phyloP scores from a whole-genome alignment of 2,113 vertebrate genomes.

The Lepus timidus region DNA sequence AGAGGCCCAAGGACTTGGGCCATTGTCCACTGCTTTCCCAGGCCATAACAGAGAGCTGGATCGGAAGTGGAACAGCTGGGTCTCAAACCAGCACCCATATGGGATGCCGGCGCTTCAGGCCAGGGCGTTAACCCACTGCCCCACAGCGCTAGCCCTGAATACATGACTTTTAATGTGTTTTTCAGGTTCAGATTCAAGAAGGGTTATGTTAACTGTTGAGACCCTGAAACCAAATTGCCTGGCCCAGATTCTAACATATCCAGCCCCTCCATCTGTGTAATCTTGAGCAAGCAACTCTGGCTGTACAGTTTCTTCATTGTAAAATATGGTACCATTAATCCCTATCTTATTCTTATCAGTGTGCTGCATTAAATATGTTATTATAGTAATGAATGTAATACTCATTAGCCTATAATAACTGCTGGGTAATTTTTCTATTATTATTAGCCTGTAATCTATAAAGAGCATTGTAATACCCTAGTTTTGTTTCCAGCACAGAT shows the following conservation, averaged over 20 bases:
- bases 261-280: not conserved
- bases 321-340: not conserved
- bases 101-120: too few species aligned
- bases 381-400: not conserved
- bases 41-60: too few species aligned
- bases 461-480: not conserved
- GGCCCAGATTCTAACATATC: not conserved
- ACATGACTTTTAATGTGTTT: not conserved
- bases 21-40: too few species aligned
- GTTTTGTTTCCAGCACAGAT: not conserved
- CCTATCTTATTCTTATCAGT: too few species aligned
- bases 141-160: not conserved
- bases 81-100: too few species aligned
- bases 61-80: too few species aligned
- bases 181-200: constrained; percentile 18
- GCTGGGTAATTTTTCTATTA: not conserved
- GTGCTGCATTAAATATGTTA: not conserved
- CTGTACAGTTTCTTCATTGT: not conserved
- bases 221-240: not conserved
- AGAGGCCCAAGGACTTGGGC: too few species aligned
- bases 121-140: too few species aligned
- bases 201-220: not conserved
- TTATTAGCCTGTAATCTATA: not conserved
- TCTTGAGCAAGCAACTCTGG: not conserved
- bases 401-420: not conserved